Percentiles rank a stretch among this genome's conserved stretches.
These are phyloP conservation scores for Ormyrus thymus DNA, from an alignment of 2,888 invertebrate genomes.

Conservation along the genomic window DNA sequence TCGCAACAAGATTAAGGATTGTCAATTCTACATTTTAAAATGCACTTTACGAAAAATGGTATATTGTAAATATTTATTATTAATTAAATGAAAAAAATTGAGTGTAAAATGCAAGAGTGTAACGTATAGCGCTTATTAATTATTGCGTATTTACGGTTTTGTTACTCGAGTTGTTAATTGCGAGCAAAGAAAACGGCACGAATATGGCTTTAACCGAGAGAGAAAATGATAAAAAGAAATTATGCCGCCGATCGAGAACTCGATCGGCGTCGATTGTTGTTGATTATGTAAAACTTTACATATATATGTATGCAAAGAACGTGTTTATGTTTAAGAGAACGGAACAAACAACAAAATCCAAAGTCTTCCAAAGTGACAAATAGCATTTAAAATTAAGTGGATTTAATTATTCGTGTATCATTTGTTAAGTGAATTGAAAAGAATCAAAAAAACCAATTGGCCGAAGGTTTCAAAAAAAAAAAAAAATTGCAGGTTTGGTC, in stretches of 20 bases:
- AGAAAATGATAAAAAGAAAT: conserved; percentile 32
- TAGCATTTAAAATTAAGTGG: conserved; percentile 31
- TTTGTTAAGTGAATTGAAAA: conserved; percentile 10
- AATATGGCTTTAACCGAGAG: conserved; percentile 47
- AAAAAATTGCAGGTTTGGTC: conserved; percentile 10
- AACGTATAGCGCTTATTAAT: conserved; percentile 39
- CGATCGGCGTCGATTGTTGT: conserved; percentile 47
- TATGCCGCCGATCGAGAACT: conserved; percentile 10
- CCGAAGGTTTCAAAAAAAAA: conserved; percentile 5
- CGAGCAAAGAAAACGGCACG: conserved; percentile 49
- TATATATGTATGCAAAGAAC: conserved; percentile 35
- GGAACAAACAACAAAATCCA: conserved; percentile 68
- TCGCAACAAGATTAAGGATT: conserved; percentile 38
- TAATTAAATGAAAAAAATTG: conserved; percentile 19
- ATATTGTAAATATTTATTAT: conserved; percentile 47
- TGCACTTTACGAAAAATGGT: conserved; percentile 36
- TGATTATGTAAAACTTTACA: conserved; percentile 28
- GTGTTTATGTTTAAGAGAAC: conserved; percentile 37
- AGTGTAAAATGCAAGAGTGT: conserved; percentile 38
- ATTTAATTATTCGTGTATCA: conserved; percentile 25
- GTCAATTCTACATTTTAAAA: conserved; percentile 53
- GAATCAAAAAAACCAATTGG: conserved; percentile 33
- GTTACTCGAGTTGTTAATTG: conserved; percentile 44
- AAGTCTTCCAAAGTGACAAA: conserved; percentile 68
- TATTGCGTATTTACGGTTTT: conserved; percentile 43